phyloP scores from a whole-genome alignment of 2,113 vertebrate species.

The Perccottus glenii region DNA sequence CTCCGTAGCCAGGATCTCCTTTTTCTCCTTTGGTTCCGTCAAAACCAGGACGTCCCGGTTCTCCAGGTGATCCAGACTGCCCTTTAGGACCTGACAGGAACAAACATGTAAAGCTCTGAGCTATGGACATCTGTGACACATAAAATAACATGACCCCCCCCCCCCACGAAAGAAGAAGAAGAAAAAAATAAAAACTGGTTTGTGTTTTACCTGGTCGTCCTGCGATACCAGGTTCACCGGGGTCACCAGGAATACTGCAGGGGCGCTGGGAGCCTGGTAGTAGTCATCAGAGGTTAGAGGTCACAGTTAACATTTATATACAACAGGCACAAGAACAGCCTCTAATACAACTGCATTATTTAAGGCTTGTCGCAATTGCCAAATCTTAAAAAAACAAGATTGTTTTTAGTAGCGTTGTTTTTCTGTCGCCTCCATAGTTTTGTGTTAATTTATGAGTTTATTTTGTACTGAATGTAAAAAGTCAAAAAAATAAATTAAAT shows the following conservation, averaged over 20 bases:
- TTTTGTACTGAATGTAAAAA: conserved; percentile 7
- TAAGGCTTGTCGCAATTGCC: not conserved
- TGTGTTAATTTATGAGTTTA: not conserved
- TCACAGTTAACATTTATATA: conserved; percentile 13
- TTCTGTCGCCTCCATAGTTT: conserved; percentile 39
- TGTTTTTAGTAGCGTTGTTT: conserved; percentile 32
- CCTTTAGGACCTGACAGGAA: conserved; percentile 83
- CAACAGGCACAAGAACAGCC: not conserved
- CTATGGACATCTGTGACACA: not conserved
- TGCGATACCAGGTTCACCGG: conserved; percentile 78
- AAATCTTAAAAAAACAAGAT: not conserved
- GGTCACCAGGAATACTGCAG: conserved; percentile 82
- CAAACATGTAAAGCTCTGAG: not conserved
- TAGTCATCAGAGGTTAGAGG: conserved; percentile 65
- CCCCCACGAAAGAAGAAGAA: too few species aligned
- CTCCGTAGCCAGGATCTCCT: conserved; percentile 81
- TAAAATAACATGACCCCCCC: not conserved
- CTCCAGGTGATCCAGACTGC: conserved; percentile 79
- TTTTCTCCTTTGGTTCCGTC: conserved; percentile 86
- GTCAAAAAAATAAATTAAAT: conserved; percentile 12
- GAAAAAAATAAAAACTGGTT: not conserved
- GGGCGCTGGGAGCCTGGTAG: conserved; percentile 83
- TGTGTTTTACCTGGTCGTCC: conserved; percentile 85
- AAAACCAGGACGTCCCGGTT: conserved; percentile 82
- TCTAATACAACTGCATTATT: not conserved